Evolutionary conservation across 2,797 vertebrate species (phyloP), one percentile per base, ranked within the genome.

Genomic region (Megalops cyprinoides): DNA sequence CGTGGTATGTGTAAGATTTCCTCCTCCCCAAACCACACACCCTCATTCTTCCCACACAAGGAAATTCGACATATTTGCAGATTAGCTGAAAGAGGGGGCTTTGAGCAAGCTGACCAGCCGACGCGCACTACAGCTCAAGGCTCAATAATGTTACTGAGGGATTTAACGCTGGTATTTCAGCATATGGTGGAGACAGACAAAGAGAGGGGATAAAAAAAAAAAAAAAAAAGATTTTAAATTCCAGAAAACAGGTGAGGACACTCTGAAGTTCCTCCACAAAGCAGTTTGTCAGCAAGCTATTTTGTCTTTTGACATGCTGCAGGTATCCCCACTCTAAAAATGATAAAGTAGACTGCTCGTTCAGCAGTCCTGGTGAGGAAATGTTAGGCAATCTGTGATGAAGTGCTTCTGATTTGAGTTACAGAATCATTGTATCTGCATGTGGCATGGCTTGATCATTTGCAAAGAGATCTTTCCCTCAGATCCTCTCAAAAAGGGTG

Each of bases 1-100:
- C 69, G 86, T 91, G 89, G 90, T 90, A 91, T 91, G 89, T 85
- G 88, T 87, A 80, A 87, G 88, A 89, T 88, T 81, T 88, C 87
- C 87, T 89, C 73, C 81, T 89, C 83, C 86, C 87, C 83, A 86
- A 83, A 85, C 86, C 82, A 84, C 89, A 88, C 83, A 81, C 86
- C 85, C 88, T 86, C 79, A 88, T 90, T 91, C 89, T 90, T 89
- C 80, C 82, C 84, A 84, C 86, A 85, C 78, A 51, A 87, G 84
- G 86, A 88, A 88, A 87, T 85, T 89, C 84, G 46, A 85, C 87
- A 92, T 87, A 88, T 86, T 88, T 90, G 79, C 84, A 90, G 90
- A 90, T 90, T 89, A 89, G 79, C 85, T 81, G 44, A 71, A 84
- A 80, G 80, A 23, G 3, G n/a, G 84, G 82, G 84, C 82, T 88